Evolutionary conservation across 1,140 invertebrate species (phyloP).

Genomic region (Drosophila obscura): DNA sequence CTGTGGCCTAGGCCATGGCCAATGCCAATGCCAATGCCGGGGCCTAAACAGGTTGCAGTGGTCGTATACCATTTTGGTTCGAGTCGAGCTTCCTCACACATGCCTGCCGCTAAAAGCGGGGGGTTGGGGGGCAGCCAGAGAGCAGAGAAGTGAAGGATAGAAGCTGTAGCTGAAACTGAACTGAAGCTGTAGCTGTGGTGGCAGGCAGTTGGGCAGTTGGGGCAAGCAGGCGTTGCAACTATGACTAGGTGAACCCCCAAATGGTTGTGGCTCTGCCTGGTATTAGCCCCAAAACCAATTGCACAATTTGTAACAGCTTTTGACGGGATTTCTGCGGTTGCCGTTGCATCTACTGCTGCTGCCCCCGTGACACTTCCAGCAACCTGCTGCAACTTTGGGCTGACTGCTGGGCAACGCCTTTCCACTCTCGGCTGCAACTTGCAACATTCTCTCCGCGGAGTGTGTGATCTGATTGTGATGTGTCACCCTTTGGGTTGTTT

Average conservation of each 20-base stretch:
- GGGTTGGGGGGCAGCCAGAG: slow-evolving; percentile 9
- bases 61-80: slow-evolving; percentile 81
- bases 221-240: slow-evolving; percentile 2
- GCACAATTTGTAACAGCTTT: slow-evolving; percentile 81
- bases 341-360: slow-evolving; percentile 32
- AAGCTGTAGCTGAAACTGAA: neutral
- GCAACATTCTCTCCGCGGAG: neutral
- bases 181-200: slow-evolving; percentile 9
- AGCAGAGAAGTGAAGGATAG: neutral
- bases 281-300: slow-evolving; percentile 79
- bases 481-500: slow-evolving; percentile 59
- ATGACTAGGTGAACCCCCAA: slow-evolving; percentile 1
- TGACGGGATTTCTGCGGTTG: slow-evolving; percentile 47
- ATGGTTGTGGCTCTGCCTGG: slow-evolving; percentile 33
- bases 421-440: slow-evolving; percentile 10
- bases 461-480: slow-evolving; percentile 39
- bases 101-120: slow-evolving; percentile 14
- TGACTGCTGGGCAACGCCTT: slow-evolving; percentile 48
- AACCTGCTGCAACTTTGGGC: slow-evolving; percentile 29
- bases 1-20: slow-evolving; percentile 18
- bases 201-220: neutral
- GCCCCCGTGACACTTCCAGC: slow-evolving; percentile 41
- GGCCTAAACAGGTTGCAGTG: slow-evolving; percentile 76
- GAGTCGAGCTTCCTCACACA: slow-evolving; percentile 57
- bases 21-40: slow-evolving; percentile 37